Conservation (phyloP, 2,797 vertebrate species). For the Rhabdomys pumilio region DNA sequence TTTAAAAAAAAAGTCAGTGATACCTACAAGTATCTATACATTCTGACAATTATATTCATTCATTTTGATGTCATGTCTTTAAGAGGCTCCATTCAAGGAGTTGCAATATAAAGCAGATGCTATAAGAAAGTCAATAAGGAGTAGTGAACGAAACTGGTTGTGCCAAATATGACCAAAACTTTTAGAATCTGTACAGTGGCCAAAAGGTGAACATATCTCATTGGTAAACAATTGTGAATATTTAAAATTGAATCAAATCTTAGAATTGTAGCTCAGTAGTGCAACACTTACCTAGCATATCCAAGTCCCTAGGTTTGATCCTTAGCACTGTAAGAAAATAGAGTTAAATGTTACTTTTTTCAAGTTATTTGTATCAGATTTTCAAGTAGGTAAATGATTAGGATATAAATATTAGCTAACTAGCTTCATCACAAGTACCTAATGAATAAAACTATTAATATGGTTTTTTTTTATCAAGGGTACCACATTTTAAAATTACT, state of each 20-base stretch:
- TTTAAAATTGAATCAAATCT: background rate
- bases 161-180: background rate
- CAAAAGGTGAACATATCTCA: background rate
- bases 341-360: background rate
- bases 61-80: background rate
- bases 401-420: conserved; percentile 35
- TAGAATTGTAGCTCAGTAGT: background rate
- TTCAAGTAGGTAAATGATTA: conserved; percentile 2
- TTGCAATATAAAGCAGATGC: conserved; percentile 45
- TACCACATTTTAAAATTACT: conserved; percentile 30
- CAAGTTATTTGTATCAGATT: background rate
- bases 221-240: conserved; percentile 12
- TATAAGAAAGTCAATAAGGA: conserved; percentile 10
- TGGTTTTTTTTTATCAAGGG: conserved; percentile 36
- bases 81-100: background rate
- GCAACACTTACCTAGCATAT: background rate
- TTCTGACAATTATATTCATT: background rate
- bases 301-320: background rate
- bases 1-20: conserved; percentile 38
- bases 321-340: background rate
- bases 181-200: background rate
- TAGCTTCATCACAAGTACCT: background rate
- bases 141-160: conserved; percentile 23
- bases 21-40: background rate
- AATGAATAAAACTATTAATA: background rate